Conservation (phyloP, 2,797 vertebrate species). For the Mormyrops boulengeri region DNA sequence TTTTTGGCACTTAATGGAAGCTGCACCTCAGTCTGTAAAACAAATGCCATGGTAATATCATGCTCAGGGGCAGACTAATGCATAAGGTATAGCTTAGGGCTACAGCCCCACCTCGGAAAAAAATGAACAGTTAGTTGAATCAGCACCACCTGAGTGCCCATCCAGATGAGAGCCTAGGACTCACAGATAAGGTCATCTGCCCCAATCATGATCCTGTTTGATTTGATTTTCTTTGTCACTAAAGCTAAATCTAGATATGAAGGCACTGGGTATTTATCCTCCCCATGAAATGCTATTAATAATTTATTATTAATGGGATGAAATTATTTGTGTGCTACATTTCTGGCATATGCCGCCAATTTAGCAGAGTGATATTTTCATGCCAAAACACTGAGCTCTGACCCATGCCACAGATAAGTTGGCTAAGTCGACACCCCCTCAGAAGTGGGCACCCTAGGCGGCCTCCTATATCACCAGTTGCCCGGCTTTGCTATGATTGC, state of each 20-base stretch:
- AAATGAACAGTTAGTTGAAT: not conserved
- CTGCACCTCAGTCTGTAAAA: not conserved
- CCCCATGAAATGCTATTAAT: not conserved
- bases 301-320: not conserved
- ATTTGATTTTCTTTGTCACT: not conserved
- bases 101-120: not conserved
- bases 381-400: not conserved
- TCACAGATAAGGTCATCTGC: not conserved
- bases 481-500: not conserved
- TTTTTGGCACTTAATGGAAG: not conserved
- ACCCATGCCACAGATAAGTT: not conserved
- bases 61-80: not conserved
- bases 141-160: not conserved
- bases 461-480: not conserved
- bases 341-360: not conserved
- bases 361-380: not conserved
- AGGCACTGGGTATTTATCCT: not conserved
- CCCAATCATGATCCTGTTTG: not conserved
- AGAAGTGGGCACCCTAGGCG: not conserved
- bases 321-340: not conserved
- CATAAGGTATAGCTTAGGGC: not conserved
- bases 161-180: not conserved
- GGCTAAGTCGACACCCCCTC: not conserved
- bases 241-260: not conserved
- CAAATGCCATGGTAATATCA: not conserved